Base-by-base conservation (phyloP, 1,140 invertebrate species). In the Plectrocnemia conspersa region DNA sequence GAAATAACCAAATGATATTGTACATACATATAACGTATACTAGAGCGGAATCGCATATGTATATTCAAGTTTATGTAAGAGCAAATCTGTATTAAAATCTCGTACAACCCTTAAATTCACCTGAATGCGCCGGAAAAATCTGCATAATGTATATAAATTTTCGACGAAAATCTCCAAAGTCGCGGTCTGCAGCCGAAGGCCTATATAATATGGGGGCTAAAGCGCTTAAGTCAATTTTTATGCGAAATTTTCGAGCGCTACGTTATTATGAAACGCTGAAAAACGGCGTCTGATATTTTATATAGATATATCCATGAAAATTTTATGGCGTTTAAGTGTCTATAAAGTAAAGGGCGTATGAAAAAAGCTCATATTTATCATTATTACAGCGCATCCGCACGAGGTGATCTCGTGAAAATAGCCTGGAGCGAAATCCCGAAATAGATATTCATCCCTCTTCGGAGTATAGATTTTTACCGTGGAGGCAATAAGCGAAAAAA, bases 341-440 rank as follows among this genome's bases (percentile, higher is more conserved):
- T 42, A 52, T 52, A 47, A 52, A 59, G 33, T 41, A 24, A 38
- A 53, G 36, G 25, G 38, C 50, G 29, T 29, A 54, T 44, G 47
- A 54, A 52, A 42, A 56, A 59, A 59, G 49, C 52, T 52, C 53
- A 56, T 58, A 58, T 59, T 56, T 59, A 59, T 59, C 58, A 59
- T 54, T 59, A 59, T 59, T 59, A 55, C 47, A 47, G 32, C 5
- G 38, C 2, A 15, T 21, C 38, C 10, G 38, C 19, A 7, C 10
- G 38, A 15, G 19, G 4, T 10, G 38, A 21, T 13, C n/a, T n/a
- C n/a, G 23, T 25, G 22, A 46, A 4, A 3, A 16, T 3, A 19
- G 19, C 3, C 16, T 13, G 22, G 18, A 21, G 18, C 32, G 22
- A 11, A 46, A 46, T 27, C 25, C 16, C 3, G 25, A 46, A 41